phyloP scores from a whole-genome alignment of 1,140 invertebrate genomes.

The Drosophila rufa region DNA sequence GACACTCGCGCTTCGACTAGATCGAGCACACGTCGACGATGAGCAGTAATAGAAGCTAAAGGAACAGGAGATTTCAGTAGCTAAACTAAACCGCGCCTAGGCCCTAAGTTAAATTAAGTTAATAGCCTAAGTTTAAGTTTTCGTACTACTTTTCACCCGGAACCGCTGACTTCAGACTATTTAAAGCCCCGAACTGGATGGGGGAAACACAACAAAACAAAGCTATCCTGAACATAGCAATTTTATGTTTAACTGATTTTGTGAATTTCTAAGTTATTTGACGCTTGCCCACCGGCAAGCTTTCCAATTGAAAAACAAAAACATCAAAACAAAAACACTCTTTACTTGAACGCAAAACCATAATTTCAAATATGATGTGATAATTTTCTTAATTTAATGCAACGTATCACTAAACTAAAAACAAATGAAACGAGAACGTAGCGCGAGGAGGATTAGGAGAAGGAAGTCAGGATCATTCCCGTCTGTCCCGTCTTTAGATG shows the following conservation, averaged over 20 bases:
- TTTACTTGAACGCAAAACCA: conserved; percentile 67
- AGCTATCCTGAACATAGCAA: conserved; percentile 62
- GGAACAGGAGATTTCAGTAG: conserved; percentile 75
- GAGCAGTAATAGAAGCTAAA: conserved; percentile 58
- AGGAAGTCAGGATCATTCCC: conserved; percentile 69
- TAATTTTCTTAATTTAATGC: conserved; percentile 79
- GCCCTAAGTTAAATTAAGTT: conserved; percentile 76
- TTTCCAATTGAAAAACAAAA: conserved; percentile 25
- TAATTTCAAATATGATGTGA: conserved; percentile 75
- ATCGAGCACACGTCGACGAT: conserved; percentile 7
- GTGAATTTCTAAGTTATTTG: conserved; percentile 70
- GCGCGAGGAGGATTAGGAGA: conserved; percentile 53
- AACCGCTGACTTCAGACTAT: conserved; percentile 36
- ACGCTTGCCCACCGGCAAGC: conserved; percentile 39
- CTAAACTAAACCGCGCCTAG: conserved; percentile 76
- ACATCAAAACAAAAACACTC: conserved; percentile 51
- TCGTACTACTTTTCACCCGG: conserved; percentile 58
- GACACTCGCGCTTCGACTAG: conserved; percentile 86
- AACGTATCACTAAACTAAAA: conserved; percentile 71
- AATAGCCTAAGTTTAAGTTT: conserved; percentile 75
- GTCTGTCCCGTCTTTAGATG: conserved; percentile 64
- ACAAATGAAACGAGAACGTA: conserved; percentile 24
- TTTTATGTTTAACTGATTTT: conserved; percentile 64
- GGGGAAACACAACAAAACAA: conserved; percentile 15
- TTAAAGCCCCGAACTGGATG: conserved; percentile 4